Conservation (phyloP, 2,888 invertebrate genomes). For the Rhimphoctona megacephalus region DNA sequence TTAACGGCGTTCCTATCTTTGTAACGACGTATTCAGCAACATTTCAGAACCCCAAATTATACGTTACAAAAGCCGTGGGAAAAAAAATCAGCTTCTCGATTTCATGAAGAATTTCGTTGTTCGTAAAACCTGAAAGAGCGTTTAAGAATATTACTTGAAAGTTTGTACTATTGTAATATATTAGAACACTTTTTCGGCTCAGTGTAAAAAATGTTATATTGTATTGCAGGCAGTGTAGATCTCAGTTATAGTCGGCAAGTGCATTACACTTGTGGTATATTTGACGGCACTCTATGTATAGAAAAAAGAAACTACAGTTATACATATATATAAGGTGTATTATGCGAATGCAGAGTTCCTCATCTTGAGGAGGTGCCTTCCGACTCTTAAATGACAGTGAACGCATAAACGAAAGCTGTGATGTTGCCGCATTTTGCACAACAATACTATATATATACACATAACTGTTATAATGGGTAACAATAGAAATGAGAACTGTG, state of each 20-base stretch:
- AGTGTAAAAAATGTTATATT: not conserved
- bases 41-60: not conserved
- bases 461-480: conserved; percentile 7
- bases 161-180: not conserved
- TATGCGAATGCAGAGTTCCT: conserved; percentile 16
- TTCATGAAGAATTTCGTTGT: not conserved
- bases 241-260: conserved; percentile 45
- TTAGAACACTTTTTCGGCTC: not conserved
- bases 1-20: not conserved
- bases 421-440: conserved; percentile 58
- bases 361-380: conserved; percentile 21
- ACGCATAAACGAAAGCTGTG: conserved; percentile 25
- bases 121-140: not conserved
- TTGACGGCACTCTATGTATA: conserved; percentile 33
- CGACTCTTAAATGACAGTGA: conserved; percentile 44
- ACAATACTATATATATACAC: conserved; percentile 3
- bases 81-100: conserved; percentile 10
- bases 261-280: conserved; percentile 59
- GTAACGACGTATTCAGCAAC: not conserved
- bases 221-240: conserved; percentile 24
- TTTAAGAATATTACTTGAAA: not conserved
- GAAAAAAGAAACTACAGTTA: not conserved
- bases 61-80: conserved; percentile 26
- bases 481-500: conserved; percentile 42
- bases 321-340: conserved; percentile 21